Evolutionary conservation across 2,888 invertebrate species (phyloP).

Genomic region (Muschampia staudingeri): DNA sequence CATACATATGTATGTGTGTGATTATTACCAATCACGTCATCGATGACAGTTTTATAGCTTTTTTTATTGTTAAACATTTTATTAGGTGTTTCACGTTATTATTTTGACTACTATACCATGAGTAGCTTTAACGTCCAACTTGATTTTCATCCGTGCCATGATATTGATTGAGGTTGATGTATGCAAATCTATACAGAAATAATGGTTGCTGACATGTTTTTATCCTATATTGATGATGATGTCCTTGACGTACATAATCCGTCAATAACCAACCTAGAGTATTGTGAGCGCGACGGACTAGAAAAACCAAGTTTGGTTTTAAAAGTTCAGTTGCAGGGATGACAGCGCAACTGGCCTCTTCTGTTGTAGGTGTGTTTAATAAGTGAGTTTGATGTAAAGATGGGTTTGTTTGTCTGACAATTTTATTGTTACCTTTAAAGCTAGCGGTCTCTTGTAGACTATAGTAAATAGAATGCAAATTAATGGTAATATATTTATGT

Average conservation of each 20-base stretch:
- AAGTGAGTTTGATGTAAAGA: too few species aligned
- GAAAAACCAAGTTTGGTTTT: too few species aligned
- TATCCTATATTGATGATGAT: too few species aligned
- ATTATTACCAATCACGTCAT: neutral
- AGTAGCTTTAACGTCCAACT: neutral
- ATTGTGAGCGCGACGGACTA: too few species aligned
- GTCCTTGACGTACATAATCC: too few species aligned
- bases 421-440: neutral
- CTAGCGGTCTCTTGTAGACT: neutral
- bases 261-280: too few species aligned
- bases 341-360: too few species aligned
- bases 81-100: neutral
- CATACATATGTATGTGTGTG: neutral
- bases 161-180: neutral
- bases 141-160: neutral
- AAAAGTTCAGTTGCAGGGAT: too few species aligned
- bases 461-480: neutral
- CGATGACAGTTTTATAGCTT: conserved; percentile 1
- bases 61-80: conserved; percentile 15
- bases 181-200: neutral
- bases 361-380: too few species aligned
- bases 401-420: too few species aligned
- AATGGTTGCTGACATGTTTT: too few species aligned
- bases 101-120: neutral
- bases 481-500: conserved; percentile 1